A percentile compares a stretch with the other conserved stretches of the same genome.
phyloP scores from a whole-genome alignment of 2,113 vertebrate species.

The Passer montanus region DNA sequence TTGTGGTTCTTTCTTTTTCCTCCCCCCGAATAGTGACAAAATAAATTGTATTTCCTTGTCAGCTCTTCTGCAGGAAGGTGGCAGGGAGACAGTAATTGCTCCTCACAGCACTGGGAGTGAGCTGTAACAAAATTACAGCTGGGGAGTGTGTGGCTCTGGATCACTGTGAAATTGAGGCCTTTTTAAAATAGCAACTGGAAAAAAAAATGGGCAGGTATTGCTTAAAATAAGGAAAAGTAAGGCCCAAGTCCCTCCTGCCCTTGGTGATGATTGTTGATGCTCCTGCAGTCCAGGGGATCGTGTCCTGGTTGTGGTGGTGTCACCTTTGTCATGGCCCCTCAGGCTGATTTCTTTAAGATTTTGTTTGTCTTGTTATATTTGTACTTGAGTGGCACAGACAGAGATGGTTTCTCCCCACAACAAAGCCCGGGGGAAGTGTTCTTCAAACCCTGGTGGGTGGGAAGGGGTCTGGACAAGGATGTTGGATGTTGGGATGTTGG shows the following conservation, averaged over 20 bases:
- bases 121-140: constrained; percentile 21
- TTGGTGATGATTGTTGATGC: background rate
- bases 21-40: background rate
- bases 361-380: background rate
- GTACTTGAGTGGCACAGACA: background rate
- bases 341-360: background rate
- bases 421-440: background rate
- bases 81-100: constrained; percentile 18
- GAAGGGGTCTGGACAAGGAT: background rate
- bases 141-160: fast-evolving
- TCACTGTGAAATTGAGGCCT: background rate
- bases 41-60: constrained; percentile 28
- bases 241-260: fast-evolving
- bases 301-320: background rate
- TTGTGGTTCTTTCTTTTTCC: background rate
- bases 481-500: too few relatives aligned
- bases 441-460: background rate
- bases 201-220: background rate
- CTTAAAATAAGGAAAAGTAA: background rate
- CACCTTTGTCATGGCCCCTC: background rate
- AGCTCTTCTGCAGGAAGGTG: background rate
- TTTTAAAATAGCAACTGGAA: constrained; percentile 2
- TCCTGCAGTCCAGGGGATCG: fast-evolving
- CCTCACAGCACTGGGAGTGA: background rate
- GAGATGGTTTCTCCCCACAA: background rate